A percentile compares a stretch with the other conserved stretches of the same genome.
phyloP scores from a whole-genome alignment of 2,888 invertebrate species.

The Troides aeacus region DNA sequence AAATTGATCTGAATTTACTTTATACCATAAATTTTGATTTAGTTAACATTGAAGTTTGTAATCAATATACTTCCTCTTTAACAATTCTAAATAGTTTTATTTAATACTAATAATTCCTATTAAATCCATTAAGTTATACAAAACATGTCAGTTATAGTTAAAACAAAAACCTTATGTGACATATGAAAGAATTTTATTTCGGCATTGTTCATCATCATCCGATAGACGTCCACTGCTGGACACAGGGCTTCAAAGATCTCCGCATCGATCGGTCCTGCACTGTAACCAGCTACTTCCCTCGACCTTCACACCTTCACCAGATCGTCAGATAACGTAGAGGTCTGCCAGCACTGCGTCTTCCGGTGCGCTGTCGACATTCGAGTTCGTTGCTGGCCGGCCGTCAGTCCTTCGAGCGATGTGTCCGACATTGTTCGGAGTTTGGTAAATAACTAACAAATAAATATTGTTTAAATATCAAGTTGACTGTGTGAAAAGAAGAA shows the following conservation, averaged over 20 bases:
- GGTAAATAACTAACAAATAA: slow-evolving; percentile 18
- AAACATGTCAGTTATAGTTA: neutral
- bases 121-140: neutral
- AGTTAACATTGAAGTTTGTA: slow-evolving; percentile 52
- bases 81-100: slow-evolving; percentile 47
- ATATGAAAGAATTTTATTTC: slow-evolving; percentile 23
- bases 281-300: too few relatives aligned
- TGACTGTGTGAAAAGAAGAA: slow-evolving; percentile 31
- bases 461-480: slow-evolving; percentile 1
- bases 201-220: neutral
- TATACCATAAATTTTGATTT: slow-evolving; percentile 37
- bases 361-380: too few relatives aligned
- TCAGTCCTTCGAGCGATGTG: too few relatives aligned
- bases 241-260: too few relatives aligned
- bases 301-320: too few relatives aligned
- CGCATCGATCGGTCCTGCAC: too few relatives aligned
- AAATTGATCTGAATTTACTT: slow-evolving; percentile 33
- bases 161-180: slow-evolving; percentile 15
- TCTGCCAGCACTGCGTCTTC: too few relatives aligned
- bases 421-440: neutral
- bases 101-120: slow-evolving; percentile 19
- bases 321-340: too few relatives aligned
- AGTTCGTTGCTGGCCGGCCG: too few relatives aligned
- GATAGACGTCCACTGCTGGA: too few relatives aligned
- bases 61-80: slow-evolving; percentile 64